Evolutionary conservation across 2,797 vertebrate genomes (phyloP).

Genomic region (Mycteria americana): DNA sequence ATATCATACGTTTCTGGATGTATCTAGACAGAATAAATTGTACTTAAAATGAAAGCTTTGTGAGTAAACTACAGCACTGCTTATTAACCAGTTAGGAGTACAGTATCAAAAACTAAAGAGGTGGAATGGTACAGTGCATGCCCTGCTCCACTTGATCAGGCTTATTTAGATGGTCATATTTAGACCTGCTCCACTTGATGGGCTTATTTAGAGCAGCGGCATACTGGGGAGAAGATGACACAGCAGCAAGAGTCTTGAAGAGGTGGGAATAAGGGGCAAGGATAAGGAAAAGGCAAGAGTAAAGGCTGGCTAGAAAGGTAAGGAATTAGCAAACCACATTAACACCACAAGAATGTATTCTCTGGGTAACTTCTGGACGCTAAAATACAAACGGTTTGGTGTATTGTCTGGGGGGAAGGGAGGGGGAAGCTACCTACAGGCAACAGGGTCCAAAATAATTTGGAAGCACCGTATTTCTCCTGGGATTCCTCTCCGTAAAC

Average conservation of each 20-base stretch:
- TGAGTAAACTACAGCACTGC: background rate
- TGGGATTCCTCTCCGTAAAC: background rate
- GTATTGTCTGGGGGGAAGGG: background rate
- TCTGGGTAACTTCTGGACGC: background rate
- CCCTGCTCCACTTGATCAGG: background rate
- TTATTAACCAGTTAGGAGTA: background rate
- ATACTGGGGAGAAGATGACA: background rate
- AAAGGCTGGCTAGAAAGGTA: background rate
- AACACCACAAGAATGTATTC: background rate
- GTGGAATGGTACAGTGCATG: background rate
- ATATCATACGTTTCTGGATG: slow-evolving; percentile 75
- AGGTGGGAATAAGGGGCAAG: background rate
- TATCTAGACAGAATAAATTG: slow-evolving; percentile 73
- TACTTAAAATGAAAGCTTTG: background rate
- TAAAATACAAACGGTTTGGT: background rate
- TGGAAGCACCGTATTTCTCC: background rate
- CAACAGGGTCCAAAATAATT: background rate
- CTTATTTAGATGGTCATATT: background rate
- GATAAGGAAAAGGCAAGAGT: background rate
- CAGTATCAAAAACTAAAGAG: background rate
- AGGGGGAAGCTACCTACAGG: background rate
- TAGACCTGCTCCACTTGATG: background rate
- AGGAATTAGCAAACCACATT: background rate
- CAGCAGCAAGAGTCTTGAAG: background rate
- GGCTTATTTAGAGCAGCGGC: background rate